A percentile compares a stretch with the other conserved stretches of the same genome.
Conservation (phyloP, 2,797 vertebrate species). For the Kryptopterus vitreolus region DNA sequence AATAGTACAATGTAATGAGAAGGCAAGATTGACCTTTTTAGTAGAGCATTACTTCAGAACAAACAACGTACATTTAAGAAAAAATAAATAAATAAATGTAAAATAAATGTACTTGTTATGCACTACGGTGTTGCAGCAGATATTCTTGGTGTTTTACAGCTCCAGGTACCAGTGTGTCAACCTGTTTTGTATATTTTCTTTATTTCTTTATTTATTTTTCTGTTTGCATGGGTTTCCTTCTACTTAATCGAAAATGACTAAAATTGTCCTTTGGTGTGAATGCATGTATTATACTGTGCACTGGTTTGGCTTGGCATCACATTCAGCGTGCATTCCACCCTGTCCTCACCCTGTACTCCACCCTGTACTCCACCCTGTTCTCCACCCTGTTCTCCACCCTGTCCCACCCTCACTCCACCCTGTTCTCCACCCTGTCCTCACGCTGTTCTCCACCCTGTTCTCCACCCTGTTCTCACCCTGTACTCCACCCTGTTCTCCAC, state of each 20-base stretch:
- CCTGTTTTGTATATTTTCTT: no score
- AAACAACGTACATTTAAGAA: background rate
- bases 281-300: background rate
- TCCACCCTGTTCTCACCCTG: no score
- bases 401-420: no score
- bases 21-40: background rate
- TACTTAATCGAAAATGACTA: background rate
- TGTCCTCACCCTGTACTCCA: background rate
- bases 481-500: background rate
- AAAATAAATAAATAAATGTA: background rate
- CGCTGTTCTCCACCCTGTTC: no score
- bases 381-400: background rate
- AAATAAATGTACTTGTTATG: no score
- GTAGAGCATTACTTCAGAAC: conserved; percentile 7
- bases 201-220: no score
- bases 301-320: background rate
- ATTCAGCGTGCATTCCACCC: background rate
- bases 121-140: background rate
- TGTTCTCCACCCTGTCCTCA: no score
- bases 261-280: background rate
- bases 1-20: conserved; percentile 1
- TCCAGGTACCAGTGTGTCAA: no score
- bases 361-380: background rate
- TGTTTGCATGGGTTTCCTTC: background rate
- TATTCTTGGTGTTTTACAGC: background rate